Base-by-base conservation (phyloP, 2,888 invertebrate genomes). In the Hylaea fasciaria region DNA sequence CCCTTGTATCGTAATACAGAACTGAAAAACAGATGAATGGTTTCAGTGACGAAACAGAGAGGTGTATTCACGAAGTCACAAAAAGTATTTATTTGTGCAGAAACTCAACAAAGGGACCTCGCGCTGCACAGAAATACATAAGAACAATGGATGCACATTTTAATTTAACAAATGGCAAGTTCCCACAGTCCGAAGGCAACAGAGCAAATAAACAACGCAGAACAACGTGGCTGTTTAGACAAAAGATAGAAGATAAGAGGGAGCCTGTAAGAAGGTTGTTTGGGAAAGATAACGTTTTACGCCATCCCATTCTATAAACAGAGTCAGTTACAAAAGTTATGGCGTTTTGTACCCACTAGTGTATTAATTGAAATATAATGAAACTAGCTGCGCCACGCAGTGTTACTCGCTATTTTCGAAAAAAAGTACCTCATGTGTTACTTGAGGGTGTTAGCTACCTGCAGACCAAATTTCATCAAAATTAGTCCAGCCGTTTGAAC, bases 181-280 rank as follows among this genome's bases (percentile, higher is more conserved):
- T 70, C 57, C 61, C 54, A 51, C 62, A 69, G 74, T 64, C 67
- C 51, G 12, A 58, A 49, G 52, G 57, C 57, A 60, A 40, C 60
- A 58, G 57, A 66, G 69, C 64, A 69, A 70, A 74, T 77, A 80
- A 76, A 80, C 72, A 73, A 73, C 62, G 58, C 35, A 51, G 67
- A 66, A 72, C 72, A 67, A 59, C 59, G 58, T 59, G 65, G 73
- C 74, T 80, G 78, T 78, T 82, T 81, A 82, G 79, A 82, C 78
- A 77, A 79, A 79, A 80, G 82, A 82, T 82, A 79, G 77, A 66
- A 77, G 79, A 80, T 79, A 80, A 78, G 68, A 56, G 68, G 68
- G 72, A 78, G 78, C 74, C 80, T 81, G 78, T 77, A 79, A 81
- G 77, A 77, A 68, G 72, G 71, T 79, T 78, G 80, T 72, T 74